Conservation (phyloP, 2,888 invertebrate genomes). For the Folsomia manolachei region DNA sequence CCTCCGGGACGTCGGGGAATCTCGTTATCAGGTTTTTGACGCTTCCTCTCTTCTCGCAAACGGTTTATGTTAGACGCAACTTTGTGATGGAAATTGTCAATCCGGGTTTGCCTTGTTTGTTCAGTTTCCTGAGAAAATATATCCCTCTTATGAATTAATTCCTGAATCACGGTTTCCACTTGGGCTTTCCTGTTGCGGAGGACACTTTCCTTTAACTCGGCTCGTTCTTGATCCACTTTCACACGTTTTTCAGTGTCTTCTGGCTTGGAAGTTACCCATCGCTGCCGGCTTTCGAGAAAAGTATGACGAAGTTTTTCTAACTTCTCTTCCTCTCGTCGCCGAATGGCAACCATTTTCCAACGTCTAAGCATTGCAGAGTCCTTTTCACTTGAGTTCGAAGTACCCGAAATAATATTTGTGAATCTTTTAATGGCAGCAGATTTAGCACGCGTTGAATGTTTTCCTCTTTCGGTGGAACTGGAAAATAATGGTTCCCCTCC, state of each 20-base stretch:
- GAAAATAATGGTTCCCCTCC: no score
- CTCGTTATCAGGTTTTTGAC: not conserved
- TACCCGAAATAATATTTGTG: no score
- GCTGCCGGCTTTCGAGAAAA: not conserved
- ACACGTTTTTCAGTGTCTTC: not conserved
- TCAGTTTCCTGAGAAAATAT: not conserved
- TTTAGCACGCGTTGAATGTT: not conserved
- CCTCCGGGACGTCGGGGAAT: not conserved
- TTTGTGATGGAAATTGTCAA: not conserved
- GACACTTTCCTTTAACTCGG: not conserved
- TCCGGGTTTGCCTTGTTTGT: not conserved
- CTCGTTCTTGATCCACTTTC: not conserved
- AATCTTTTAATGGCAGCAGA: no score
- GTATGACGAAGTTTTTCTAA: not conserved
- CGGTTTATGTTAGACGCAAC: not conserved
- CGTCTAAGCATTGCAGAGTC: no score
- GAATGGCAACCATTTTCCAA: no score
- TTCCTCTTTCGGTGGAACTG: not conserved
- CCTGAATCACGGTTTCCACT: not conserved
- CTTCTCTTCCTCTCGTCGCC: not conserved
- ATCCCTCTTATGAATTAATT: not conserved
- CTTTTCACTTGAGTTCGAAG: no score
- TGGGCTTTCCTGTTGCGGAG: not conserved
- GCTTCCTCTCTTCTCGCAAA: not conserved
- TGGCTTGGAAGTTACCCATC: not conserved